A percentile compares a stretch with the other conserved stretches of the same genome.
phyloP scores from a whole-genome alignment of 2,888 invertebrate species.

The Campoplex capitator region DNA sequence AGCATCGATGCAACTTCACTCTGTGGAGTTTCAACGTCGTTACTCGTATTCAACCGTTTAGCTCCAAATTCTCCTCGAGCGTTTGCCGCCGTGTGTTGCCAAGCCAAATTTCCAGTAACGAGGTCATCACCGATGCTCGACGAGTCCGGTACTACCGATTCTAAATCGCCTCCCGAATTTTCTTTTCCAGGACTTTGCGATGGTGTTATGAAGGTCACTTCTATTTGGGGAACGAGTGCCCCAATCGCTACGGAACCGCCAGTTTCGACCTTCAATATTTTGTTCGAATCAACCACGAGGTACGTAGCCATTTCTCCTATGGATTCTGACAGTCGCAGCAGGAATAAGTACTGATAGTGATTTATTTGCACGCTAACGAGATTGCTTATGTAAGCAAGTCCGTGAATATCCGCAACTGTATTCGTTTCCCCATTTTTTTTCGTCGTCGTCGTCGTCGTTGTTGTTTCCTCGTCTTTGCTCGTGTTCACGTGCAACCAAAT shows the following conservation, averaged over 20 bases:
- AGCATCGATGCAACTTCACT: constrained; percentile 83
- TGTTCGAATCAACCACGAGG: constrained; percentile 91
- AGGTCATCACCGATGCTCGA: constrained; percentile 93
- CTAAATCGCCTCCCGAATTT: constrained; percentile 93
- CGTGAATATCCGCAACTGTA: constrained; percentile 90
- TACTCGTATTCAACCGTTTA: constrained; percentile 81
- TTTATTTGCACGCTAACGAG: constrained; percentile 95
- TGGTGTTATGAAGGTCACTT: constrained; percentile 95
- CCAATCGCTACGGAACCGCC: constrained; percentile 89
- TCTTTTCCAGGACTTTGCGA: constrained; percentile 93
- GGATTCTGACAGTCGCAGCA: constrained; percentile 93
- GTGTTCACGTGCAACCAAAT: constrained; percentile 90
- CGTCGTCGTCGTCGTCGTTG: not conserved
- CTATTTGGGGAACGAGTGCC: constrained; percentile 93
- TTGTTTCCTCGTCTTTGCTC: constrained; percentile 72
- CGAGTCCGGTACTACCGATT: constrained; percentile 94
- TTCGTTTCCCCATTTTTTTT: constrained; percentile 52
- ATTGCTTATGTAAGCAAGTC: constrained; percentile 92
- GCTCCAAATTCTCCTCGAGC: constrained; percentile 78
- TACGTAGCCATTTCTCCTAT: constrained; percentile 92
- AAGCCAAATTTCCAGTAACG: constrained; percentile 72
- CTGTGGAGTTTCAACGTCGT: constrained; percentile 81
- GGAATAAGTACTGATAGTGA: constrained; percentile 96
- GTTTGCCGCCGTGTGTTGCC: constrained; percentile 75
- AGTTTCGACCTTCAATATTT: constrained; percentile 87